Base-by-base conservation (phyloP, 92 coral and sea anemone genomes). In the Bergia sp. region DNA sequence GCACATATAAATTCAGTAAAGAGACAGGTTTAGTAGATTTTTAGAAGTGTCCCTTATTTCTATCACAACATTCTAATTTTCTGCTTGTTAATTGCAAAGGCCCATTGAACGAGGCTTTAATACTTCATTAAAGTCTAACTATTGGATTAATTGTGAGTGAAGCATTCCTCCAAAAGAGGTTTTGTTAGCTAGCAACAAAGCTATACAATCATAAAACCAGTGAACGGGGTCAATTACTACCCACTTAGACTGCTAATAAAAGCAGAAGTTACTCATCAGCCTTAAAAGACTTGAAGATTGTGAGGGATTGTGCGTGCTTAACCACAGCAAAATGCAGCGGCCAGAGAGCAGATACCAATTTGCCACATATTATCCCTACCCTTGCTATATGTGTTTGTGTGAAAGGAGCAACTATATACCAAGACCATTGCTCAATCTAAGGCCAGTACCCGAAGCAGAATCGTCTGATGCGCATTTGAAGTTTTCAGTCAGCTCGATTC, bases 141-240 rank as follows among this genome's bases (percentile, higher is more conserved):
- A 84, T 84, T 84, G 87, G 87, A 67, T 69, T 84, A 84, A 84
- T 84, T 84, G 79, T 72, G 87, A 84, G 77, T 72, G 87, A 47
- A 69, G 75, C 87, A 84, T 84, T 84, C 87, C 87, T 74, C 65
- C 21, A 69, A 47, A 84, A 77, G 43, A 16, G 21, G 23, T 84
- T 84, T 45, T 69, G 87, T 84, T 72, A 84, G 66, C 65, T 84
- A 84, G 87, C 87, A 84, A 84, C 87, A 84, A 45, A 71, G 41
- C 23, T 15, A 64, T 44, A 50, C 29, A 71, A 71, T 84, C 87
- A 49, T 84, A 84, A 84, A 84, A 84, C 87, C 67, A 45, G 79
- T 72, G 44, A 84, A 72, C 66, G 13, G 79, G 79, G 87, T 69
- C 79, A 43, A 84, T 84, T 84, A 84, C 86, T 58, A 50, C 76